Percentiles rank a stretch among this genome's conserved stretches.
Evolutionary conservation across 2,888 invertebrate genomes (phyloP).

Genomic region (Clivina fossor): DNA sequence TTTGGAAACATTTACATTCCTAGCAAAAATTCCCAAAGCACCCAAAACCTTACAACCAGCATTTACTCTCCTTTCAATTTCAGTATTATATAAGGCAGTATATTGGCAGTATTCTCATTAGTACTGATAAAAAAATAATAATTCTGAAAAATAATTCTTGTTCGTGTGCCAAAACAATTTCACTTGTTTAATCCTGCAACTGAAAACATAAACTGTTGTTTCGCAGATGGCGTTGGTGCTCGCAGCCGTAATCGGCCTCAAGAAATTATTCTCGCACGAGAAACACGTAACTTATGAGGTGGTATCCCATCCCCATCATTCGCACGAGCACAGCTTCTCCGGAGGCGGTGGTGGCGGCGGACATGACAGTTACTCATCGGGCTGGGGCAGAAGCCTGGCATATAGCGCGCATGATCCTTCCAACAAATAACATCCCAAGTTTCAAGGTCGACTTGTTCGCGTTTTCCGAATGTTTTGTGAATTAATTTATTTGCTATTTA

Average conservation of each 20-base stretch:
- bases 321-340: conserved; percentile 57
- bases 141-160: too few relatives aligned
- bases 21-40: too few relatives aligned
- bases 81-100: too few relatives aligned
- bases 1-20: too few relatives aligned
- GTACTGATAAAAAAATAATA: too few relatives aligned
- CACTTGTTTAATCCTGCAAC: background rate
- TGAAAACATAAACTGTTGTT: conserved; percentile 11
- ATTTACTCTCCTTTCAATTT: too few relatives aligned
- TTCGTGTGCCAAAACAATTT: background rate
- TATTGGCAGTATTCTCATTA: too few relatives aligned
- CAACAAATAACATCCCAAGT: too few relatives aligned
- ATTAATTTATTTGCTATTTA: conserved; percentile 20
- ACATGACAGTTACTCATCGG: conserved; percentile 59
- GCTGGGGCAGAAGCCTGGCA: conserved; percentile 66
- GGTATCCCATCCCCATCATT: conserved; percentile 70
- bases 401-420: conserved; percentile 62
- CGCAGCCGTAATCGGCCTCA: conserved; percentile 78
- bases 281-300: conserved; percentile 76
- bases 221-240: conserved; percentile 71
- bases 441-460: too few relatives aligned
- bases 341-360: conserved; percentile 48
- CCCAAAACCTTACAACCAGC: too few relatives aligned
- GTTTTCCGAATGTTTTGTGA: too few relatives aligned
- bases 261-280: conserved; percentile 76